These are phyloP conservation scores for Heliopora coerulea DNA, from an alignment of 92 coral and sea anemone genomes.

Conservation along the genomic window DNA sequence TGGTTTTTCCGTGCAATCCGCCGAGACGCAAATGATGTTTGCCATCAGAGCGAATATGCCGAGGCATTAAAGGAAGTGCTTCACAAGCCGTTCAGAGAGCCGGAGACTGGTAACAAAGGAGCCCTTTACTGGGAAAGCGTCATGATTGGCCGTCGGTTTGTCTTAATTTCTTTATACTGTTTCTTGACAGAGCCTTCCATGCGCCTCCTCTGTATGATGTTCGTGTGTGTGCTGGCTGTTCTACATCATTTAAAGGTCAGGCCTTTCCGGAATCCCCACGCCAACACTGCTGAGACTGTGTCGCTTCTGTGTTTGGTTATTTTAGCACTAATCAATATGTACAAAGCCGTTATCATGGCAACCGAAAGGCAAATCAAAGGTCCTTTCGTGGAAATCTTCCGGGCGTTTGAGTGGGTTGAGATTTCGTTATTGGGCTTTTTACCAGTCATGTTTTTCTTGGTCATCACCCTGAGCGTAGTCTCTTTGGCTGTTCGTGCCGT, in stretches of 20 bases:
- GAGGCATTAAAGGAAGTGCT: slow-evolving; percentile 45
- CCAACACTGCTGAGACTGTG: slow-evolving; percentile 53
- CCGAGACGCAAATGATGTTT: not conserved
- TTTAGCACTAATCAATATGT: slow-evolving; percentile 52
- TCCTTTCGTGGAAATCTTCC: not conserved
- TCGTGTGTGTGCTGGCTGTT: slow-evolving; percentile 54
- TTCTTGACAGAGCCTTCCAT: slow-evolving; percentile 53
- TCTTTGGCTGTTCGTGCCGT: slow-evolving; percentile 25
- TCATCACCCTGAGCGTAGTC: not conserved
- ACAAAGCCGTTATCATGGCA: slow-evolving; percentile 45
- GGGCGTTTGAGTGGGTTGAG: slow-evolving; percentile 41
- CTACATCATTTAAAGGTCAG: slow-evolving; percentile 55
- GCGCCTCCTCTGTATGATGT: slow-evolving; percentile 44
- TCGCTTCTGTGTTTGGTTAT: slow-evolving; percentile 52
- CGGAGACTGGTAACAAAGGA: slow-evolving; percentile 34
- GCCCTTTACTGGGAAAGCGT: slow-evolving; percentile 70
- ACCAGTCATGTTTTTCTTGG: slow-evolving; percentile 32
- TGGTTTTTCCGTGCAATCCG: slow-evolving; percentile 33
- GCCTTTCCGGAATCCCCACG: slow-evolving; percentile 53
- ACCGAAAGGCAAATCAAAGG: slow-evolving; percentile 7
- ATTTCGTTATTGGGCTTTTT: slow-evolving; percentile 22
- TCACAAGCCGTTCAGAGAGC: slow-evolving; percentile 55
- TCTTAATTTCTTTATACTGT: slow-evolving; percentile 47
- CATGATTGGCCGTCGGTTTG: slow-evolving; percentile 62
- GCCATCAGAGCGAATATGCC: not conserved